Evolutionary conservation across 2,113 vertebrate genomes (phyloP).

Genomic region (Numida meleagris): DNA sequence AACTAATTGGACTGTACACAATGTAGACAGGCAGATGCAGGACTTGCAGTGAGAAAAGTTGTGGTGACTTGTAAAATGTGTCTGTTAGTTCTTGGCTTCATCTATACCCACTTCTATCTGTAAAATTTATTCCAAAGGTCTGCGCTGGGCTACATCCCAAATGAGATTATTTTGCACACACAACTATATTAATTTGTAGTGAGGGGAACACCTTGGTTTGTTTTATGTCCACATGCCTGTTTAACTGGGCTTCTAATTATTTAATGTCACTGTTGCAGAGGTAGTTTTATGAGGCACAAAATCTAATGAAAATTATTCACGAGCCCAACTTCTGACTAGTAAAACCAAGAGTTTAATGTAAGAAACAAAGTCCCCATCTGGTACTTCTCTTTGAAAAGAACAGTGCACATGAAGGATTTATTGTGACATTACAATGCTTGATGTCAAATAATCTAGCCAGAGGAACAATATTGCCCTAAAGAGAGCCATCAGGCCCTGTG

Average conservation of each 20-base stretch:
- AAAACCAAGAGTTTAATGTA: slow-evolving; percentile 67
- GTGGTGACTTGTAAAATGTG: background rate
- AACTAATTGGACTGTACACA: background rate
- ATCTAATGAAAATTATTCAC: slow-evolving; percentile 75
- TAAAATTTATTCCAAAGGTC: slow-evolving; percentile 18
- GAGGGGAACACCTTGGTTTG: slow-evolving; percentile 37
- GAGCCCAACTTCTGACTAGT: slow-evolving; percentile 68
- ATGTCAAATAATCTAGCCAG: slow-evolving; percentile 78
- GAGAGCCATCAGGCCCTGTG: slow-evolving; percentile 75
- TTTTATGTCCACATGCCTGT: slow-evolving; percentile 38
- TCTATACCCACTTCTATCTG: background rate
- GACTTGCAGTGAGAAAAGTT: background rate
- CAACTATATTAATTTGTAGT: slow-evolving; percentile 40
- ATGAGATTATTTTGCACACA: slow-evolving; percentile 48
- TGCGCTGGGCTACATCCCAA: background rate
- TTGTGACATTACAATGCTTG: slow-evolving; percentile 76
- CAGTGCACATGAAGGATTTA: slow-evolving; percentile 72
- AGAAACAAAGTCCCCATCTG: slow-evolving; percentile 69
- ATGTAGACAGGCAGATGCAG: background rate
- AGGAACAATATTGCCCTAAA: slow-evolving; percentile 77
- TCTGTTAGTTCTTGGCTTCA: slow-evolving; percentile 10
- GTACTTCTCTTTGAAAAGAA: slow-evolving; percentile 67
- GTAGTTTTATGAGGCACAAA: slow-evolving; percentile 62
- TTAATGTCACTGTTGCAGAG: slow-evolving; percentile 60
- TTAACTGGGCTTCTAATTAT: slow-evolving; percentile 67